Percentiles rank a stretch among this genome's conserved stretches.
These are phyloP conservation scores for Rallus limicola DNA, from an alignment of 2,113 vertebrate species.

Conservation along the genomic window DNA sequence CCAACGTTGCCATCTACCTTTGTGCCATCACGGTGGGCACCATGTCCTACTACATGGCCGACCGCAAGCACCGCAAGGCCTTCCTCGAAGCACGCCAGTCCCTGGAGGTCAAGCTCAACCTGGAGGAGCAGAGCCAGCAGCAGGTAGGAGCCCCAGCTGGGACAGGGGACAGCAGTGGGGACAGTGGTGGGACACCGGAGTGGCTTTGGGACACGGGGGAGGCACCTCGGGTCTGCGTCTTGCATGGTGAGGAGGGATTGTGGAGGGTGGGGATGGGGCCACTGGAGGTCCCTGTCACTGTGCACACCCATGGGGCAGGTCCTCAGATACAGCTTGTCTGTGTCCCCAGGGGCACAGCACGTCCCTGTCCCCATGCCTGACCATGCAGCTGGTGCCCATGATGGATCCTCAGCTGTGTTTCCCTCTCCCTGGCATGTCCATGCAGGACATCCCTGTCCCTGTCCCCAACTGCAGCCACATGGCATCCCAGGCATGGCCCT, in stretches of 20 bases:
- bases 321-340: too few relatives aligned
- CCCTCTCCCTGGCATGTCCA: not conserved
- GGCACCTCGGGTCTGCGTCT: not conserved
- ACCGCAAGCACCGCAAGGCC: constrained; percentile 93
- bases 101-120: constrained; percentile 92
- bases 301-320: not conserved
- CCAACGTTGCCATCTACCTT: constrained; percentile 89
- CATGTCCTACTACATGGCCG: constrained; percentile 94
- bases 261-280: accelerated
- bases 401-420: too few relatives aligned
- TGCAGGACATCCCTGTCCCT: not conserved
- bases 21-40: constrained; percentile 86
- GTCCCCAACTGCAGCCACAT: not conserved
- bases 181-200: accelerated
- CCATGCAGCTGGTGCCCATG: too few relatives aligned
- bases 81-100: constrained; percentile 95
- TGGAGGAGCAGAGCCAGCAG: constrained; percentile 94
- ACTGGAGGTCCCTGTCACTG: not conserved
- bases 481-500: too few relatives aligned
- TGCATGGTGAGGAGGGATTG: accelerated
- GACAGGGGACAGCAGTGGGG: not conserved
- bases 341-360: not conserved
- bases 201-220: not conserved
- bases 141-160: constrained; percentile 76
- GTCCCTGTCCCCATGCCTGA: not conserved